phyloP scores from a whole-genome alignment of 92 coral and sea anemone species.

The Montipora capitata region DNA sequence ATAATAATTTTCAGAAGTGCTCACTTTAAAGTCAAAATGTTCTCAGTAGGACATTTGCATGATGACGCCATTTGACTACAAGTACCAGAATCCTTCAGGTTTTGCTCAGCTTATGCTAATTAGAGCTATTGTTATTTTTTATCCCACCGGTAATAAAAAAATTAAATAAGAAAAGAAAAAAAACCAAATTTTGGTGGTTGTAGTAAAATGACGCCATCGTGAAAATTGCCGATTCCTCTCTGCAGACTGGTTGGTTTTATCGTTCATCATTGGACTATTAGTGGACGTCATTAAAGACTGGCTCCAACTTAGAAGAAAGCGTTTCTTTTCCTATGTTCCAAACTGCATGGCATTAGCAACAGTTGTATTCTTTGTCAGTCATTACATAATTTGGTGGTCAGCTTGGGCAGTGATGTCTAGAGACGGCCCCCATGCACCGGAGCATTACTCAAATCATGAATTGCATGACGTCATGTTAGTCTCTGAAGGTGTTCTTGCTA shows the following conservation, averaged over 20 bases:
- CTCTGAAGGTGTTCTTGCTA: constrained; percentile 78
- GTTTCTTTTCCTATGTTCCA: constrained; percentile 88
- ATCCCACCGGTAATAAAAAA: no score
- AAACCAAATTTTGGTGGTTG: no score
- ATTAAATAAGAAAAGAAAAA: no score
- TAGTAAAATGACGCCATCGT: no score
- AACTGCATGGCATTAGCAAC: constrained; percentile 79
- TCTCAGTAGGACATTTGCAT: no score
- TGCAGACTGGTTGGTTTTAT: constrained; percentile 73
- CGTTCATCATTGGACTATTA: constrained; percentile 75
- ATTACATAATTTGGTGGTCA: constrained; percentile 78
- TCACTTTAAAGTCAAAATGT: no score
- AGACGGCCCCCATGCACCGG: constrained; percentile 11
- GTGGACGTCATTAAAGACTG: constrained; percentile 78
- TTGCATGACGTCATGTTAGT: constrained; percentile 58
- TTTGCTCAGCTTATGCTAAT: no score
- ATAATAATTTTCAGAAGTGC: no score
- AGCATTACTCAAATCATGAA: background rate
- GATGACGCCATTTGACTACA: no score
- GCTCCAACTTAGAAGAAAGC: constrained; percentile 65
- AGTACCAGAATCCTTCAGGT: no score
- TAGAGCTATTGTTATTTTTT: no score
- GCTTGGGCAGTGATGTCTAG: constrained; percentile 58
- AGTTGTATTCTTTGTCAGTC: constrained; percentile 70
- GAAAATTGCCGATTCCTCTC: background rate